Evolutionary conservation across 2,113 vertebrate genomes (phyloP).

Genomic region (Pipra filicauda): DNA sequence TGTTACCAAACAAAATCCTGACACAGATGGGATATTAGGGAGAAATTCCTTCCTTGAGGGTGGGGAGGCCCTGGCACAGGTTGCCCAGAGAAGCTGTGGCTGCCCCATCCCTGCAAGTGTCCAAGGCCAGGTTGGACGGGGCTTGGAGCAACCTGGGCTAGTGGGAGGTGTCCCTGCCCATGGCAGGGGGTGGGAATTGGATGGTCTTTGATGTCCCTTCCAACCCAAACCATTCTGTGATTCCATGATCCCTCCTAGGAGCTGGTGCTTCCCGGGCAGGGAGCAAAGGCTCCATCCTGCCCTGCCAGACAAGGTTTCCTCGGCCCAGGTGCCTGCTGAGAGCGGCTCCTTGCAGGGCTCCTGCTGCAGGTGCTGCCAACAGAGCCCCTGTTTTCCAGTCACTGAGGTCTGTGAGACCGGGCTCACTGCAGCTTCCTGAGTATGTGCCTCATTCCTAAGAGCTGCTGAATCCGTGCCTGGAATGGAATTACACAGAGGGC

Average conservation of each 20-base stretch:
- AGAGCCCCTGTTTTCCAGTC: not conserved
- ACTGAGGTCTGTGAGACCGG: not conserved
- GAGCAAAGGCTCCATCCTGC: not conserved
- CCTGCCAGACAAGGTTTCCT: not conserved
- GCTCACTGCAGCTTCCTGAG: not conserved
- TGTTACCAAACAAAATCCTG: not conserved
- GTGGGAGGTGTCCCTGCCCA: not conserved
- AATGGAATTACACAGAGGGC: not conserved
- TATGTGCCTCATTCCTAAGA: not conserved
- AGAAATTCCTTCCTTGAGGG: not conserved
- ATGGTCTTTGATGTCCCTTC: not conserved
- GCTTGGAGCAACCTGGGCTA: not conserved
- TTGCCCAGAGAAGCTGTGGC: not conserved
- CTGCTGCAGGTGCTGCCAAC: not conserved
- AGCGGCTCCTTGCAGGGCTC: not conserved
- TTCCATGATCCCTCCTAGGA: not conserved
- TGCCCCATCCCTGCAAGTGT: fast-evolving
- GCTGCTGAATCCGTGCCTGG: fast-evolving
- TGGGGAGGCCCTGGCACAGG: not conserved
- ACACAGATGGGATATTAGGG: not conserved
- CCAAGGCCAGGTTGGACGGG: not conserved
- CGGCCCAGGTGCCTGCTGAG: not conserved
- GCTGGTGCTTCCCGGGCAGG: not conserved
- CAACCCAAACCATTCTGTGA: not conserved
- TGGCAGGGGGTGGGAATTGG: not conserved